A percentile compares a stretch with the other conserved stretches of the same genome.
phyloP scores from a whole-genome alignment of 2,797 vertebrate genomes.

The Neomorphus geoffroyi region DNA sequence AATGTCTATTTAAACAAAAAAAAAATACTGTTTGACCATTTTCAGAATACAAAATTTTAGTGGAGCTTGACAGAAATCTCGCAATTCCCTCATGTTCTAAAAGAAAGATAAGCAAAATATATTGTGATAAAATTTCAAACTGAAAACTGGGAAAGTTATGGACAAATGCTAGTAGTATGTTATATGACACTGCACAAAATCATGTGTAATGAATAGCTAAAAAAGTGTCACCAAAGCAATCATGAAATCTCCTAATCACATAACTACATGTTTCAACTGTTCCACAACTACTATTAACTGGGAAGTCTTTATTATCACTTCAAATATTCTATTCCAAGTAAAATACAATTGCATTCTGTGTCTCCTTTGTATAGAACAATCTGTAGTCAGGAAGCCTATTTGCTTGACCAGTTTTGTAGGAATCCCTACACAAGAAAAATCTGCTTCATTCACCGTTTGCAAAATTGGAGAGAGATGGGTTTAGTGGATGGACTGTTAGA shows the following conservation, averaged over 20 bases:
- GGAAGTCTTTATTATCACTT: background rate
- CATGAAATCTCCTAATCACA: background rate
- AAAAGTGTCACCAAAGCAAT: background rate
- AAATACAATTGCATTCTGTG: background rate
- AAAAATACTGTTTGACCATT: background rate
- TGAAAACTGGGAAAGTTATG: background rate
- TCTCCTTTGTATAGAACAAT: background rate
- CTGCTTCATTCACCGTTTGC: background rate
- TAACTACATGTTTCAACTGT: background rate
- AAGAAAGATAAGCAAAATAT: background rate
- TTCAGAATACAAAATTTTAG: background rate
- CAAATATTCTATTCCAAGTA: background rate
- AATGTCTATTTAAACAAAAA: background rate
- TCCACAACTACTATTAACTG: background rate
- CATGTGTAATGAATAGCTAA: background rate
- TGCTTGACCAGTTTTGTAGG: background rate
- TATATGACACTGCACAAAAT: background rate
- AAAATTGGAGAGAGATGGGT: background rate
- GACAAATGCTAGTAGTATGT: background rate
- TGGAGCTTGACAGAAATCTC: background rate
- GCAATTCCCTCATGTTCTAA: background rate
- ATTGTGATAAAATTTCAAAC: background rate
- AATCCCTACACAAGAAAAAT: background rate
- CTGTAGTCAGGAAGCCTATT: background rate
- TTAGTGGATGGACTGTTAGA: background rate